These are phyloP conservation scores for Strigamia transsilvanica DNA, from an alignment of 2,888 invertebrate genomes.

Conservation along the genomic window DNA sequence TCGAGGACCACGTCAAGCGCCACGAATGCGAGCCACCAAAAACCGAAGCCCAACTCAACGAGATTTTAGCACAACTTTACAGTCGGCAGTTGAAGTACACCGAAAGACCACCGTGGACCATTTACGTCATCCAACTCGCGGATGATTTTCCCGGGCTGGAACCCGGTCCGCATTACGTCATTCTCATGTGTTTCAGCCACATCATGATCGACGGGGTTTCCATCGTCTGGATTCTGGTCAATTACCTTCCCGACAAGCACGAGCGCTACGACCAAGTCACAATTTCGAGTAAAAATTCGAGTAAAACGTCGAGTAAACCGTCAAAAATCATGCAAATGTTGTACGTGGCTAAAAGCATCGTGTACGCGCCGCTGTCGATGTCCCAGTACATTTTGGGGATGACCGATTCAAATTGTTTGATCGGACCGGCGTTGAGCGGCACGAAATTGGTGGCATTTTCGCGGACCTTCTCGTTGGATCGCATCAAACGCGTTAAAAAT, in stretches of 20 bases:
- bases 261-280: neutral
- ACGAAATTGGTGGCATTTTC: slow-evolving; percentile 7
- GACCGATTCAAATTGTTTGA: neutral
- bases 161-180: neutral
- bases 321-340: neutral
- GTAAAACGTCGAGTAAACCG: too few relatives aligned
- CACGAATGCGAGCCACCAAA: neutral
- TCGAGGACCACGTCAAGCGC: slow-evolving; percentile 65
- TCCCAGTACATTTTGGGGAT: neutral
- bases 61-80: neutral
- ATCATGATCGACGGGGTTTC: neutral
- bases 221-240: neutral
- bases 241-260: neutral
- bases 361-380: neutral
- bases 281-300: neutral
- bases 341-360: neutral
- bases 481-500: slow-evolving; percentile 36
- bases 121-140: neutral
- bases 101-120: neutral
- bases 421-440: neutral
- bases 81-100: neutral
- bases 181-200: neutral
- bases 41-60: neutral
- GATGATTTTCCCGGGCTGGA: neutral
- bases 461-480: neutral